A percentile compares a stretch with the other conserved stretches of the same genome.
These are phyloP conservation scores for Aplysia californica DNA, from an alignment of 1,140 invertebrate genomes.

Conservation along the genomic window DNA sequence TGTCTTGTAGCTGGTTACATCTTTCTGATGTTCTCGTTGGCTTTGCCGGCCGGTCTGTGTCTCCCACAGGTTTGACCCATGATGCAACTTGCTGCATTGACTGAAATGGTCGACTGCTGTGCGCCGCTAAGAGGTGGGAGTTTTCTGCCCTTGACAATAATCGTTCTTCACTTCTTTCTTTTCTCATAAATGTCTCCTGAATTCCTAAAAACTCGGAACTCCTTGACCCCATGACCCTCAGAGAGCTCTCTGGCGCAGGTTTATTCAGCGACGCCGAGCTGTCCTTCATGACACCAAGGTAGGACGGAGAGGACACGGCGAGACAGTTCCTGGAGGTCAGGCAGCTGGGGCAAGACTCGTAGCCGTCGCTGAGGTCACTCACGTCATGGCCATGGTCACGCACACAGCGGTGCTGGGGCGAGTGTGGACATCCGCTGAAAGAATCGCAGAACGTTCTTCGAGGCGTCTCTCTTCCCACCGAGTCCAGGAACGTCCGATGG, in stretches of 20 bases:
- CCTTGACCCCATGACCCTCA: background rate
- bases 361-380: background rate
- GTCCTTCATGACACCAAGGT: background rate
- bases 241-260: background rate
- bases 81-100: background rate
- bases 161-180: background rate
- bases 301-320: background rate
- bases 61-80: background rate
- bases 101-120: background rate
- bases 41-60: background rate
- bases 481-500: too few relatives aligned
- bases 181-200: background rate
- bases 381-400: background rate
- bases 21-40: background rate
- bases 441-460: background rate
- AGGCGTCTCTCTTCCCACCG: too few relatives aligned
- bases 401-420: background rate
- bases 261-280: constrained; percentile 18
- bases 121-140: too few relatives aligned
- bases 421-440: background rate
- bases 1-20: too few relatives aligned
- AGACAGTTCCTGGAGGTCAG: background rate
- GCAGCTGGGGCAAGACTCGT: constrained; percentile 8
- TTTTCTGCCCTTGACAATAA: background rate
- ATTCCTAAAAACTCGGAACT: constrained; percentile 16